Evolutionary conservation across 2,113 vertebrate species (phyloP).

Genomic region (Tonatia bakeri): DNA sequence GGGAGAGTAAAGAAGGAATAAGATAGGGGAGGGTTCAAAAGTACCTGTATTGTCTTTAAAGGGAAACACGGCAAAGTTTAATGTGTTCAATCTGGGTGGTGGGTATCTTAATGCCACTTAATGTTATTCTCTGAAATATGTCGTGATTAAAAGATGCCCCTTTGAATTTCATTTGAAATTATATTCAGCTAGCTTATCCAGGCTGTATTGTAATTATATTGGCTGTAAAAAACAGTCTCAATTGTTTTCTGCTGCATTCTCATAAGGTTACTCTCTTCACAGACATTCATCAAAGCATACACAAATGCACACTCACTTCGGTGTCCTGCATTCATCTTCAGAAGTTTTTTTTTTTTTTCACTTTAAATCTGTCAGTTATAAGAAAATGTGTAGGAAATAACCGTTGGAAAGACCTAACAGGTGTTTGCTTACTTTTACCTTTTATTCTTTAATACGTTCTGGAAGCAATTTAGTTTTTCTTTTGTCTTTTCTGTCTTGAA

Average conservation of each 20-base stretch:
- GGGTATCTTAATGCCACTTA: background rate
- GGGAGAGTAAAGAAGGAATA: background rate
- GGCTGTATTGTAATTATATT: background rate
- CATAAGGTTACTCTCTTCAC: background rate
- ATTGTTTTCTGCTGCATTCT: background rate
- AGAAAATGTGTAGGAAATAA: conserved; percentile 54
- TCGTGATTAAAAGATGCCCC: background rate
- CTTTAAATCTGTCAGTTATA: conserved; percentile 22
- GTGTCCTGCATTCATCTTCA: background rate
- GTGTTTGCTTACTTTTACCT: conserved; percentile 55
- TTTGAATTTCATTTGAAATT: background rate
- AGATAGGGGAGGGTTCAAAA: background rate
- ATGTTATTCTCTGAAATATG: background rate
- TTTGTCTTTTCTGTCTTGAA: conserved; percentile 67
- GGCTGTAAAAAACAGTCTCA: background rate
- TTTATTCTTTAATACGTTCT: conserved; percentile 53
- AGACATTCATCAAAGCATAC: background rate
- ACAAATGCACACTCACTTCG: background rate
- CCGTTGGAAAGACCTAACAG: conserved; percentile 58
- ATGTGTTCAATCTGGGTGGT: background rate
- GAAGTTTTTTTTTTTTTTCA: background rate
- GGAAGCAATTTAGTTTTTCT: conserved; percentile 54
- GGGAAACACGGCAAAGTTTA: background rate
- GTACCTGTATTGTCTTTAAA: background rate
- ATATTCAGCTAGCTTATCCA: background rate